Percentiles rank a stretch among this genome's conserved stretches.
These are phyloP conservation scores for Melanotaenia trifasciata DNA, from an alignment of 2,797 vertebrate genomes.

Conservation along the genomic window DNA sequence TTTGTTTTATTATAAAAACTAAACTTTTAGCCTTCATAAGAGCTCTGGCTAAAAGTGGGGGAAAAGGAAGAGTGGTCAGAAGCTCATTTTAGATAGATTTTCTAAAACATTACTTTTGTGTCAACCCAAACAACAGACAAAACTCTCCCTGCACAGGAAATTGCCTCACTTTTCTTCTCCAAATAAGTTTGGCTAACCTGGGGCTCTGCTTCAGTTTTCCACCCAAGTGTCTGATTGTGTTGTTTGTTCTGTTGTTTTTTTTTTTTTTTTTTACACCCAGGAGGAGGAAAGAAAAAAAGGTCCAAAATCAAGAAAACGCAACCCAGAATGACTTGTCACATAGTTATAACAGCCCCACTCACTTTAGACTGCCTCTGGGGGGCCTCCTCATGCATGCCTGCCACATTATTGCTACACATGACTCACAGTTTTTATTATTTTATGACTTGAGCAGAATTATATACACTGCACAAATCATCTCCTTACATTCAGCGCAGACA, in stretches of 20 bases:
- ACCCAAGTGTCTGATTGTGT: neutral
- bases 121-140: neutral
- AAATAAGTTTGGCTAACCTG: neutral
- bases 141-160: neutral
- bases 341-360: neutral
- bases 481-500: slow-evolving; percentile 5
- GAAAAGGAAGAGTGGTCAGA: too few relatives aligned
- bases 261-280: neutral
- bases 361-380: neutral
- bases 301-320: neutral
- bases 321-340: neutral
- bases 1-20: neutral
- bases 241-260: neutral
- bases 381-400: neutral
- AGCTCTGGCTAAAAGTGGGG: neutral
- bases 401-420: neutral
- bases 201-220: neutral
- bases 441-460: neutral
- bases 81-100: too few relatives aligned
- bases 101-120: too few relatives aligned
- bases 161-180: neutral
- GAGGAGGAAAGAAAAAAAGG: too few relatives aligned
- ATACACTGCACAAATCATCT: slow-evolving; percentile 32
- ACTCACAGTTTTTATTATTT: neutral
- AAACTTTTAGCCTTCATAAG: neutral